A percentile compares a stretch with the other conserved stretches of the same genome.
phyloP scores from a whole-genome alignment of 2,113 vertebrate genomes.

The Thunnus maccoyii region DNA sequence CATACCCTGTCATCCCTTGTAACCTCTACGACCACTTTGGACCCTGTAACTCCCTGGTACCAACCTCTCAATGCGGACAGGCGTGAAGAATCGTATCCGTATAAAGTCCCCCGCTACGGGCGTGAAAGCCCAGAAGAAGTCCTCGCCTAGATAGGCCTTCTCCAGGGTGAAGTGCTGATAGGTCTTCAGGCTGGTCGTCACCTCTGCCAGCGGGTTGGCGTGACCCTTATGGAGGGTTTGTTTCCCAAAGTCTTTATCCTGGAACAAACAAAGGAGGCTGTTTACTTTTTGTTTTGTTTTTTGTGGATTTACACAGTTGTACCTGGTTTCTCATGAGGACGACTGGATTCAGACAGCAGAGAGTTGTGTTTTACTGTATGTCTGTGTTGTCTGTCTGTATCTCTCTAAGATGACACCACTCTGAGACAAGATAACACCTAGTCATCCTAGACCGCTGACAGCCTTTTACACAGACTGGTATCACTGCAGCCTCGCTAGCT shows the following conservation, averaged over 20 bases:
- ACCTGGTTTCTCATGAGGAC: background rate
- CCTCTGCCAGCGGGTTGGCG: slow-evolving; percentile 95
- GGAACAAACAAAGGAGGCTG: background rate
- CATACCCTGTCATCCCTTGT: background rate
- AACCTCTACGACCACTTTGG: background rate
- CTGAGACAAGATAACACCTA: background rate
- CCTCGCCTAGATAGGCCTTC: slow-evolving; percentile 97
- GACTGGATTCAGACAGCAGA: background rate
- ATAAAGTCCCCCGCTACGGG: slow-evolving; percentile 96
- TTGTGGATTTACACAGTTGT: background rate
- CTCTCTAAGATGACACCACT: background rate
- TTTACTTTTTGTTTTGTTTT: too few relatives aligned
- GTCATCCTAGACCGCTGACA: background rate
- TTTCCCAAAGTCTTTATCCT: slow-evolving; percentile 99
- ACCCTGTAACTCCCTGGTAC: slow-evolving; percentile 25
- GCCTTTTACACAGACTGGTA: slow-evolving; percentile 16
- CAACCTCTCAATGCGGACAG: slow-evolving; percentile 93
- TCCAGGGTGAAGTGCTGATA: slow-evolving; percentile 99
- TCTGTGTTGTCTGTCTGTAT: background rate
- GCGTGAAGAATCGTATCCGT: slow-evolving; percentile 97
- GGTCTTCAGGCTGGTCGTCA: slow-evolving; percentile 98
- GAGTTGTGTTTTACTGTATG: background rate
- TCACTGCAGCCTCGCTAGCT: background rate
- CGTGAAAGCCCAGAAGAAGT: slow-evolving; percentile 99
- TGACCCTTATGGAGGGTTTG: slow-evolving; percentile 95